Base-by-base conservation (phyloP, 1,140 invertebrate species). In the Thereuonema tuberculata region DNA sequence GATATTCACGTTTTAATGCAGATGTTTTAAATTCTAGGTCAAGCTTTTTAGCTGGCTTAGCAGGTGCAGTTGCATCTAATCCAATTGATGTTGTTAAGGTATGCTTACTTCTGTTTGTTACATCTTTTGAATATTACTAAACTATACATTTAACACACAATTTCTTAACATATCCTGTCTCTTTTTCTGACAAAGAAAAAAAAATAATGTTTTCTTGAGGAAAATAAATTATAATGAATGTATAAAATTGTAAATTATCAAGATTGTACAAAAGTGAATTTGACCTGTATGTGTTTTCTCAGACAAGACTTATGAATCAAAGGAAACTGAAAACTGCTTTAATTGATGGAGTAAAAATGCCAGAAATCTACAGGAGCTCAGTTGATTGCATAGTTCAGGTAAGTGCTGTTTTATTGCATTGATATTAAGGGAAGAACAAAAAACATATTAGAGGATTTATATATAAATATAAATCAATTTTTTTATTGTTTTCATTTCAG, bases 51-150 rank as follows among this genome's bases (percentile, higher is more conserved):
- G 92, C 94, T 61, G 94, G 93, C 72, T 78, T 97, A 63, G 86
- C 89, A 63, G 93, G 91, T 72, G 93, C 92, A 47, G 77, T 93
- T 62, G 87, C 93, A 62, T 94, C 92, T 53, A 95, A 90, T 24
- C 94, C 93, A 54, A 86, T 96, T 63, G 94, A 98, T 78, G 93
- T 97, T 54, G 82, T 97, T 50, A 81, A 93, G 72, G 91, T 95
- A 73, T 75, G 75, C 77, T 60, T 75, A 77, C n/a, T 54, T 68
- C 72, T 17, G 68, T 68, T 20, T n/a, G n/a, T n/a, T 60, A 67
- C 49, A 64, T 70, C 59, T 63, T 72, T 64, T 68, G 70, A 61
- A 68, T 23, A 17, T 20, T 28, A 15, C 1, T 60, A 29, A 62
- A 50, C 37, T 29, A 31, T 63, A 58, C 59, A 60, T 57, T 52